phyloP scores from a whole-genome alignment of 2,113 vertebrate species.

The Xiphias gladius region DNA sequence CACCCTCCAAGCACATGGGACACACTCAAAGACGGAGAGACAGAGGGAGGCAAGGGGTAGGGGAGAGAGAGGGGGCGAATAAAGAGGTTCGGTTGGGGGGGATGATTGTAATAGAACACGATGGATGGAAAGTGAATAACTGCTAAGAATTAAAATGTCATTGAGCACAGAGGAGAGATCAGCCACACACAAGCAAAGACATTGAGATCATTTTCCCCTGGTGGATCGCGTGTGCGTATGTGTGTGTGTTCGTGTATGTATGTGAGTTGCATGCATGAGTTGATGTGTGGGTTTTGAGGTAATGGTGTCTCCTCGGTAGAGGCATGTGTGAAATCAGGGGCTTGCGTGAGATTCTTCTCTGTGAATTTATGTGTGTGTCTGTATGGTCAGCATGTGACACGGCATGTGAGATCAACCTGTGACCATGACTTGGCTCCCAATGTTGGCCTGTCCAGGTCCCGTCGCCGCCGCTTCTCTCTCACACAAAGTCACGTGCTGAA shows the following conservation, averaged over 20 bases:
- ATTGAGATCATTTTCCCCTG: conserved; percentile 59
- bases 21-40: conserved; percentile 45
- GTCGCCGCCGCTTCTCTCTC: neutral
- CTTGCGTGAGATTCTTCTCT: conserved; percentile 24
- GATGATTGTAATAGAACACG: conserved; percentile 71
- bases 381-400: conserved; percentile 64
- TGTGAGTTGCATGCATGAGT: neutral
- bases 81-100: neutral
- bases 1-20: conserved; percentile 51
- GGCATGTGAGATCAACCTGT: conserved; percentile 62
- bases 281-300: conserved; percentile 8
- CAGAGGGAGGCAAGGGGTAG: conserved; percentile 25
- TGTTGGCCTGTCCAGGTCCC: conserved; percentile 15
- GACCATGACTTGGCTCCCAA: conserved; percentile 37
- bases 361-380: conserved; percentile 22
- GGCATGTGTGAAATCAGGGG: conserved; percentile 35
- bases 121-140: conserved; percentile 75
- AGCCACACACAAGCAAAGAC: conserved; percentile 67
- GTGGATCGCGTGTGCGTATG: conserved; percentile 9
- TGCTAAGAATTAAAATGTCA: conserved; percentile 82
- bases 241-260: conserved; percentile 7
- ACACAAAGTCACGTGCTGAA: neutral
- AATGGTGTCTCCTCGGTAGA: conserved; percentile 5
- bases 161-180: conserved; percentile 68
- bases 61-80: neutral